Evolutionary conservation across 2,113 vertebrate genomes (phyloP).

Genomic region (Nymphicus hollandicus): DNA sequence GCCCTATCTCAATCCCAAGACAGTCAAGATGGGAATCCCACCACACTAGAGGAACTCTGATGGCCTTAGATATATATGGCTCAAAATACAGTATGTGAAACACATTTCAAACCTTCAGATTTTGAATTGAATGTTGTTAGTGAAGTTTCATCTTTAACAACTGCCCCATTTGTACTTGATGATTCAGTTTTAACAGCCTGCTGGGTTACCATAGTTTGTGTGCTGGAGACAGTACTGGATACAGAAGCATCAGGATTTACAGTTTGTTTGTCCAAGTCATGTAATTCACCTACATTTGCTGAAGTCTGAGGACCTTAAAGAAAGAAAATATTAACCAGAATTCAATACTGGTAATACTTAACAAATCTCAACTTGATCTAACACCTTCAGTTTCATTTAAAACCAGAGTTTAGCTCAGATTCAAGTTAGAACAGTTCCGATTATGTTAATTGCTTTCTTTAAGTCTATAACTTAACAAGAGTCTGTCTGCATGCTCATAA

Average conservation of each 20-base stretch:
- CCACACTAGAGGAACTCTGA: conserved; percentile 46
- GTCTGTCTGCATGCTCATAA: background rate
- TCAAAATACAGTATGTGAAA: conserved; percentile 79
- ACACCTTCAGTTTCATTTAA: background rate
- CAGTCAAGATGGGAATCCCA: conserved; percentile 44
- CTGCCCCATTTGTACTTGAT: conserved; percentile 78
- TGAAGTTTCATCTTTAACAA: conserved; percentile 82
- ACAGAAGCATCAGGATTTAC: conserved; percentile 72
- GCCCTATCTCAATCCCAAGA: background rate
- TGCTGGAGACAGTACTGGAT: conserved; percentile 70
- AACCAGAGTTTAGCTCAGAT: background rate
- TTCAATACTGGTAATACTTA: background rate
- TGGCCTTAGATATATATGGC: conserved; percentile 66
- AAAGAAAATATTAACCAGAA: conserved; percentile 12
- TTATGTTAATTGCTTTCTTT: background rate
- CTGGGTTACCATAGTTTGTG: conserved; percentile 77
- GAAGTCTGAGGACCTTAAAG: conserved; percentile 74
- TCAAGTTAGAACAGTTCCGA: background rate
- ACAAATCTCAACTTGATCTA: background rate
- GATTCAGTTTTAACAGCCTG: conserved; percentile 80
- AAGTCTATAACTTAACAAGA: background rate
- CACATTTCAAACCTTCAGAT: conserved; percentile 79
- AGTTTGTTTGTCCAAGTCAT: conserved; percentile 75
- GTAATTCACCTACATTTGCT: conserved; percentile 73
- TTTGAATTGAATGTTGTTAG: conserved; percentile 77